Evolutionary conservation across 2,888 invertebrate genomes (phyloP).

Genomic region (Malthinus seriepunctatus): DNA sequence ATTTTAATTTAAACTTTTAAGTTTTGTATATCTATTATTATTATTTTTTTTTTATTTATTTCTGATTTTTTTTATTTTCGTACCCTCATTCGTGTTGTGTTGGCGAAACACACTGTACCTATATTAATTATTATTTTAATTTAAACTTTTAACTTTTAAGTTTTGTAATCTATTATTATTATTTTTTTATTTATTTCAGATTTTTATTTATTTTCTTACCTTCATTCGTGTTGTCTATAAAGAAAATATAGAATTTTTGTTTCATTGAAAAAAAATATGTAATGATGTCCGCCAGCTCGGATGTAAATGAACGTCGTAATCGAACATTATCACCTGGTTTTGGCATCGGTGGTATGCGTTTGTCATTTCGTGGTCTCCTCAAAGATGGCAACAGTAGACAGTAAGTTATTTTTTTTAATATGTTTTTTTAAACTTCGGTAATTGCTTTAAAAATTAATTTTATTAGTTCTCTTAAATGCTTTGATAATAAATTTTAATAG

Average conservation of each 20-base stretch:
- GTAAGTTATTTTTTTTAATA: constrained; percentile 39
- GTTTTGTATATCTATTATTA: too few relatives aligned
- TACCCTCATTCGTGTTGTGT: not conserved
- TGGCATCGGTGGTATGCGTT: constrained; percentile 40
- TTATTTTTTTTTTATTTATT: constrained; percentile 20
- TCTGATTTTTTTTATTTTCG: not conserved
- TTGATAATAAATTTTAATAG: not conserved
- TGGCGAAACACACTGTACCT: too few relatives aligned
- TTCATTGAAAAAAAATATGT: not conserved
- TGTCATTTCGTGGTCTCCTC: constrained; percentile 50
- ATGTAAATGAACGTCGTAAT: constrained; percentile 46
- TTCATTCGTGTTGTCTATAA: not conserved
- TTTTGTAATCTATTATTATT: too few relatives aligned
- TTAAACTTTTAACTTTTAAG: too few relatives aligned
- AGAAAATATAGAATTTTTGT: not conserved
- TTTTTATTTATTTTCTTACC: constrained; percentile 4
- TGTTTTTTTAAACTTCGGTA: not conserved
- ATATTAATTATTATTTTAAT: too few relatives aligned
- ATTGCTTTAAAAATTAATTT: not conserved
- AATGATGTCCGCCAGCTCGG: constrained; percentile 49
- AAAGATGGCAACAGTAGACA: constrained; percentile 51
- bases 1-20: too few relatives aligned
- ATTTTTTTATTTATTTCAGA: constrained; percentile 5
- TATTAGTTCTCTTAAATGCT: too few relatives aligned
- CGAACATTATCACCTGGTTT: constrained; percentile 47